These are phyloP conservation scores for Hippoglossus hippoglossus DNA, from an alignment of 2,797 vertebrate species.

Conservation along the genomic window DNA sequence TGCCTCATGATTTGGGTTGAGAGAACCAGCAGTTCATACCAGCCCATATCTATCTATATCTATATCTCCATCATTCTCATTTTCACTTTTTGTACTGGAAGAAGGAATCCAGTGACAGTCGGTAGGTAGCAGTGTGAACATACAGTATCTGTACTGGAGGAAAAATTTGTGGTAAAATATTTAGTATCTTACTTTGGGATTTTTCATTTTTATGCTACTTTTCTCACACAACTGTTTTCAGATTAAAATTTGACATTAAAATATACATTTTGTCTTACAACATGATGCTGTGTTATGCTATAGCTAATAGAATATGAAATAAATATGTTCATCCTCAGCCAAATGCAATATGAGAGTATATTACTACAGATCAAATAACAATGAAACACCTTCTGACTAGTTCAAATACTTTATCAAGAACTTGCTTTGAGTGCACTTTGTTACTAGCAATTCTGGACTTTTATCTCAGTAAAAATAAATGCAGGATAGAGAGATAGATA, in stretches of 20 bases:
- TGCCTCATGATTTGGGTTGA: slow-evolving; percentile 66
- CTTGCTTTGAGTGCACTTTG: not conserved
- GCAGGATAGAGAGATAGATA: not conserved
- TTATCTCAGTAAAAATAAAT: not conserved
- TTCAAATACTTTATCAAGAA: too few species aligned
- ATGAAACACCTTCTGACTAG: too few species aligned
- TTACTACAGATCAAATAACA: too few species aligned
- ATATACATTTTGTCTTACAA: too few species aligned
- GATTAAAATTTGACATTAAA: too few species aligned
- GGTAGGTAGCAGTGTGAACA: not conserved
- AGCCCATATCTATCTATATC: slow-evolving; percentile 47
- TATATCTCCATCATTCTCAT: slow-evolving; percentile 4
- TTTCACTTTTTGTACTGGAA: not conserved
- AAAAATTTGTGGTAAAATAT: not conserved
- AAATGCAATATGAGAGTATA: too few species aligned
- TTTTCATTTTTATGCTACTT: not conserved
- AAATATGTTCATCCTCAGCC: too few species aligned
- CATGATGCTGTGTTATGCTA: too few species aligned
- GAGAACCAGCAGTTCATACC: slow-evolving; percentile 54
- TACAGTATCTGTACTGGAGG: not conserved
- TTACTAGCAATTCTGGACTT: not conserved
- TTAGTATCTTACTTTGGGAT: not conserved
- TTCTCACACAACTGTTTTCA: too few species aligned
- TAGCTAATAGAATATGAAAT: too few species aligned
- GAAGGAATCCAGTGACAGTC: slow-evolving; percentile 8